Evolutionary conservation across 2,113 vertebrate genomes (phyloP).

Genomic region (Pluvialis apricaria): DNA sequence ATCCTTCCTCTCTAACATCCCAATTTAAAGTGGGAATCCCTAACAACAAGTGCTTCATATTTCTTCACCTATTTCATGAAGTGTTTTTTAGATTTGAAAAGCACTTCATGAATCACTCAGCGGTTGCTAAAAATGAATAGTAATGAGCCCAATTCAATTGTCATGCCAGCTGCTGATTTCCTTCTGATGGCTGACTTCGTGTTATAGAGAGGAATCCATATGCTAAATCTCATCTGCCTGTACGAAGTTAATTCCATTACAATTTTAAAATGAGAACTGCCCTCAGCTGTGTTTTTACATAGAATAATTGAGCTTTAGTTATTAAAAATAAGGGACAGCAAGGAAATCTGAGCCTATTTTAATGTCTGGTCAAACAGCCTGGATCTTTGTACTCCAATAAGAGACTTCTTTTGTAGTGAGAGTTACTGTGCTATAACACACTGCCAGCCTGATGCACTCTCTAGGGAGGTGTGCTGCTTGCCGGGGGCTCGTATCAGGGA

Average conservation of each 20-base stretch:
- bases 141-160: constrained; percentile 36
- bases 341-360: background rate
- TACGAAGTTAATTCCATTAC: constrained; percentile 13
- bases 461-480: too few species aligned
- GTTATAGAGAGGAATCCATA: background rate
- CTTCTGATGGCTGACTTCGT: constrained; percentile 28
- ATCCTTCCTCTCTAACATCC: background rate
- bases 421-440: background rate
- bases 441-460: too few species aligned
- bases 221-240: constrained; percentile 8
- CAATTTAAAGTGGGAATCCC: background rate
- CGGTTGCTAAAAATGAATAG: constrained; percentile 35
- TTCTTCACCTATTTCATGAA: constrained; percentile 12
- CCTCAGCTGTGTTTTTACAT: background rate
- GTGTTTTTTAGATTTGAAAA: constrained; percentile 16
- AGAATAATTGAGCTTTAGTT: background rate
- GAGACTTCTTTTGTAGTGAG: background rate
- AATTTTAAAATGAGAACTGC: background rate
- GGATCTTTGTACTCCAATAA: background rate
- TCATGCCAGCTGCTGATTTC: constrained; percentile 35
- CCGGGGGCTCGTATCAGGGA: too few species aligned
- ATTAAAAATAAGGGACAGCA: background rate
- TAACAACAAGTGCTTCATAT: background rate
- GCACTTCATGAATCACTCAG: constrained; percentile 21
- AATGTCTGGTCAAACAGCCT: background rate